Percentiles rank a stretch among this genome's conserved stretches.
phyloP scores from a whole-genome alignment of 2,888 invertebrate genomes.

The Rhogogaster chlorosoma region DNA sequence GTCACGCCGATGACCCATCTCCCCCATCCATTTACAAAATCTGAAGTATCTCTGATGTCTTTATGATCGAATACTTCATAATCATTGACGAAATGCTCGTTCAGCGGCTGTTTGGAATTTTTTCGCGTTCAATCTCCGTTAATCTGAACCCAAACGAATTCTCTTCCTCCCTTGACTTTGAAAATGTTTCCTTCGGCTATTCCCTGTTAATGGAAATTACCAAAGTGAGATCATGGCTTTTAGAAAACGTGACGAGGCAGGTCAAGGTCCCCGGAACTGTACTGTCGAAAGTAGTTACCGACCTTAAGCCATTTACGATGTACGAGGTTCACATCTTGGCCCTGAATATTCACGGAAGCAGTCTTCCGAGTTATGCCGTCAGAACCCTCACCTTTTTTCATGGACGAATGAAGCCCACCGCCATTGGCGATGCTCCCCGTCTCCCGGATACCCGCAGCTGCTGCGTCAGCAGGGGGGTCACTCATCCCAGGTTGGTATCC shows the following conservation, averaged over 20 bases:
- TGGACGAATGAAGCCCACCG: constrained; percentile 81
- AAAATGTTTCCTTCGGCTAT: not conserved
- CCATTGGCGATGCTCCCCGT: constrained; percentile 82
- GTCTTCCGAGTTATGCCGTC: constrained; percentile 87
- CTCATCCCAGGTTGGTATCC: constrained; percentile 80
- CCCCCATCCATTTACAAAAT: constrained; percentile 1
- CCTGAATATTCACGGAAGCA: constrained; percentile 87
- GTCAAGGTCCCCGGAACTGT: constrained; percentile 82
- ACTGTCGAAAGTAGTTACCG: constrained; percentile 81
- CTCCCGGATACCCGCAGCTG: constrained; percentile 88
- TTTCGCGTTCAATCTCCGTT: not conserved
- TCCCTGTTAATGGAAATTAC: not conserved
- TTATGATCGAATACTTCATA: not conserved
- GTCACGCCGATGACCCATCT: constrained; percentile 6
- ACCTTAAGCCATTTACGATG: constrained; percentile 89
- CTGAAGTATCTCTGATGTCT: not conserved
- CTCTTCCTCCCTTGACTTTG: not conserved
- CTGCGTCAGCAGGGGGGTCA: constrained; percentile 86
- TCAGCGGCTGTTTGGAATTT: not conserved
- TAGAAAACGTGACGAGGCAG: constrained; percentile 64
- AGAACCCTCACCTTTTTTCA: constrained; percentile 87
- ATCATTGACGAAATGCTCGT: not conserved
- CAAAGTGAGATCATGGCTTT: constrained; percentile 26
- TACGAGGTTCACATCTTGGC: constrained; percentile 89
- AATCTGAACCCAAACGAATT: not conserved